Percentiles rank a stretch among this genome's conserved stretches.
Conservation (phyloP, 2,797 vertebrate species). For the Odontamblyopus rebecca region DNA sequence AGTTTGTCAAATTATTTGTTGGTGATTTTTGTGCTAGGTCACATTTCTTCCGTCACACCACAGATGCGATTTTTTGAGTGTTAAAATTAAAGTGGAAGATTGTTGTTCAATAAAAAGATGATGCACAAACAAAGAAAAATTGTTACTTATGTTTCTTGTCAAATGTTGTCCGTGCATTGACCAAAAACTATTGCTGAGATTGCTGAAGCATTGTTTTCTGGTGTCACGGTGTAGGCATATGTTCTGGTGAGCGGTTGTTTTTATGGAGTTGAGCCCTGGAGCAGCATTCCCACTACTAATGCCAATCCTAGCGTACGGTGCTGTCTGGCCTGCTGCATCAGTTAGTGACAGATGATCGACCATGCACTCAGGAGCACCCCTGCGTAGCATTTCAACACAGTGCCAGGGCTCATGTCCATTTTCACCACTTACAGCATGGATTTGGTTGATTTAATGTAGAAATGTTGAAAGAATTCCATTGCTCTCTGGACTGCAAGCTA, state of each 20-base stretch:
- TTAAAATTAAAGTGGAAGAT: neutral
- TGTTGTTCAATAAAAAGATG: neutral
- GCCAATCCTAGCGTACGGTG: slow-evolving; percentile 34
- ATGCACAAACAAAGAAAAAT: no score
- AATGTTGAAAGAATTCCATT: slow-evolving; percentile 22
- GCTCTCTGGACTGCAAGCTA: neutral
- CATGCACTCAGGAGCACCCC: slow-evolving; percentile 26
- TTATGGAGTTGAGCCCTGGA: slow-evolving; percentile 9
- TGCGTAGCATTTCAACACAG: slow-evolving; percentile 12
- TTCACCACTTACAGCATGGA: slow-evolving; percentile 17
- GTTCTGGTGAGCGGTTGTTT: slow-evolving; percentile 23
- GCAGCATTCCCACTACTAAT: slow-evolving; percentile 14
- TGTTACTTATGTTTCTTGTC: no score
- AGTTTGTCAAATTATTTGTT: no score
- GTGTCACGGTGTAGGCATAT: slow-evolving; percentile 16
- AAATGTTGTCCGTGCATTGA: neutral
- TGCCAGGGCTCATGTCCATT: slow-evolving; percentile 20
- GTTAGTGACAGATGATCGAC: slow-evolving; percentile 37
- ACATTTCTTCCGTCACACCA: neutral
- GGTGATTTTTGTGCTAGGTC: no score
- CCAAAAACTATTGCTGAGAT: neutral
- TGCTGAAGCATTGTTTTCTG: slow-evolving; percentile 21
- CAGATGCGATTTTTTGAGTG: neutral
- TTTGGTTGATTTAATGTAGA: slow-evolving; percentile 32
- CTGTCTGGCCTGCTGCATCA: slow-evolving; percentile 33